Conservation (phyloP, 2,888 invertebrate species). For the Desoria tigrina region DNA sequence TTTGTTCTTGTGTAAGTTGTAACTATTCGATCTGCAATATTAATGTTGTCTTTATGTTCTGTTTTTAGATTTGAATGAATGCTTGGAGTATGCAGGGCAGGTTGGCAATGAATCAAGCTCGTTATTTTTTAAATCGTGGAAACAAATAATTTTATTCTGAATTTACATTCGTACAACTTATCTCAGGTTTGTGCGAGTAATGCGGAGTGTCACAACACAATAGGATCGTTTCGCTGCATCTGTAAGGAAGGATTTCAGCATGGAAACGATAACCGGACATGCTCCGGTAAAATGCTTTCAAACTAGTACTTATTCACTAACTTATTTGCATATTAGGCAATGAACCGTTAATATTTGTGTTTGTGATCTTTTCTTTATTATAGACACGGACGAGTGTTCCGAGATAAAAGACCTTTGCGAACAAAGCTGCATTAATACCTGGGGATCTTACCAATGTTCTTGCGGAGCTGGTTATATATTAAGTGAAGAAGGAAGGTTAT, state of each 20-base stretch:
- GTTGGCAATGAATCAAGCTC: too few species aligned
- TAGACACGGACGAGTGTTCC: constrained; percentile 71
- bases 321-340: background rate
- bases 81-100: background rate
- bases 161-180: too few species aligned
- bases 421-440: constrained; percentile 85
- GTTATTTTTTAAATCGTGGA: too few species aligned
- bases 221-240: constrained; percentile 69
- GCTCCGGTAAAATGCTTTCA: constrained; percentile 58
- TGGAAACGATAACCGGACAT: constrained; percentile 58
- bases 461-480: constrained; percentile 83
- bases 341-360: too few species aligned
- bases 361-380: constrained; percentile 42
- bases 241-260: constrained; percentile 68
- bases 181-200: constrained; percentile 63
- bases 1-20: too few species aligned
- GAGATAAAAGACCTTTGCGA: constrained; percentile 67
- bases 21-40: too few species aligned
- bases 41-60: too few species aligned
- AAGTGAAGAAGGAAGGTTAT: constrained; percentile 71
- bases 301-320: background rate
- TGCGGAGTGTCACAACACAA: constrained; percentile 68
- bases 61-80: constrained; percentile 5
- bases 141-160: too few species aligned
- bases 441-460: constrained; percentile 85